Evolutionary conservation across 2,888 invertebrate species (phyloP).

Genomic region (Saturnia pavonia): DNA sequence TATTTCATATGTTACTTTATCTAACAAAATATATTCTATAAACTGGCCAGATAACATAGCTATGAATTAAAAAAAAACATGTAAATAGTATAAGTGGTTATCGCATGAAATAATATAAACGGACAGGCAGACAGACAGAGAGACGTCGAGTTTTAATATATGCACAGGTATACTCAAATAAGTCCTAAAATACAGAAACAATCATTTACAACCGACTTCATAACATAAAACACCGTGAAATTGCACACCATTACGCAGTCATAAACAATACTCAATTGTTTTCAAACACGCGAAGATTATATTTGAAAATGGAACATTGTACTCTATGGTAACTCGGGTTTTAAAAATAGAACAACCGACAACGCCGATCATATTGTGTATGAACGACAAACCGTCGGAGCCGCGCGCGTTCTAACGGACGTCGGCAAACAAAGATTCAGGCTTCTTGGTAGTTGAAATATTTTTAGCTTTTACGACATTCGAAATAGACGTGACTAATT

Average conservation of each 20-base stretch:
- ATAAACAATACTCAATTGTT: conserved; percentile 12
- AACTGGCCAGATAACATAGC: too few relatives aligned
- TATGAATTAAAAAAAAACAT: too few relatives aligned
- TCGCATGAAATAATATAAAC: too few relatives aligned
- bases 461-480: neutral
- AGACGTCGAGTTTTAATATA: too few relatives aligned
- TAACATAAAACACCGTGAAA: neutral
- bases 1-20: too few relatives aligned
- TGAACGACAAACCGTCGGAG: neutral
- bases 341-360: conserved; percentile 9
- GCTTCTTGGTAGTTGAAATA: neutral
- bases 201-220: neutral
- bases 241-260: neutral
- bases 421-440: neutral
- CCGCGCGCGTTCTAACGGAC: neutral
- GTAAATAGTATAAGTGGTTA: too few relatives aligned
- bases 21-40: too few relatives aligned
- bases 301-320: conserved; percentile 12
- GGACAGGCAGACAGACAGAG: too few relatives aligned
- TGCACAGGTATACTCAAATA: too few relatives aligned
- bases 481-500: neutral
- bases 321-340: conserved; percentile 11
- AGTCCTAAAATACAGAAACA: neutral
- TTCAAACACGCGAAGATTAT: conserved; percentile 10
- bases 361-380: neutral